A percentile compares a stretch with the other conserved stretches of the same genome.
Conservation (phyloP, 1,140 invertebrate species). For the Phthorimaea operculella region DNA sequence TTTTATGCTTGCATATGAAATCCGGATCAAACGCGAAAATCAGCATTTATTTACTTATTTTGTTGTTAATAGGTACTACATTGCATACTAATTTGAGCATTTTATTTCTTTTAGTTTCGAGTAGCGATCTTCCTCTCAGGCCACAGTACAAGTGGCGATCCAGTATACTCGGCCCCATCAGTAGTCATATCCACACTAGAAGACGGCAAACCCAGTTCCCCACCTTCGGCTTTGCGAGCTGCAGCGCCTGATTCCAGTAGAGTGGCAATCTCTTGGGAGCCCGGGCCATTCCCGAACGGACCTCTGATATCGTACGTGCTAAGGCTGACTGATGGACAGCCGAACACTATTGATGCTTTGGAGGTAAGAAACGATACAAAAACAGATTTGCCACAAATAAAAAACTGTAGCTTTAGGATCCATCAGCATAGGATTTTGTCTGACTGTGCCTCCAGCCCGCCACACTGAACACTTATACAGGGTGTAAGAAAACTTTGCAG, state of each 20-base stretch:
- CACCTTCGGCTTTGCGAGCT: constrained; percentile 79
- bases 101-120: constrained; percentile 77
- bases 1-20: no score
- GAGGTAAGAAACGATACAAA: constrained; percentile 62
- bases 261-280: constrained; percentile 88
- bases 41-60: no score
- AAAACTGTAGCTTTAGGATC: no score
- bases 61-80: background rate
- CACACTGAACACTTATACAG: no score
- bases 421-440: no score
- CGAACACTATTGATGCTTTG: constrained; percentile 72
- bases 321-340: constrained; percentile 70
- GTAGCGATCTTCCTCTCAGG: constrained; percentile 77
- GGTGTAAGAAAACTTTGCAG: no score
- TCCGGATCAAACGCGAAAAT: no score
- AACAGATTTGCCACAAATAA: background rate
- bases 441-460: no score
- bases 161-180: constrained; percentile 82
- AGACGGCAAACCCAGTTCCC: constrained; percentile 77
- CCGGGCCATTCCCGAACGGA: constrained; percentile 87
- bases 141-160: constrained; percentile 71
- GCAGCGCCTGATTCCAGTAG: constrained; percentile 84
- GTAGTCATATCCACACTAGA: constrained; percentile 83
- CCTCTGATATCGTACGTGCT: constrained; percentile 87
- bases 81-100: background rate